Evolutionary conservation across 1,140 invertebrate species (phyloP), one percentile per base, ranked within the genome.

Genomic region (Rhagoletis pomonella): DNA sequence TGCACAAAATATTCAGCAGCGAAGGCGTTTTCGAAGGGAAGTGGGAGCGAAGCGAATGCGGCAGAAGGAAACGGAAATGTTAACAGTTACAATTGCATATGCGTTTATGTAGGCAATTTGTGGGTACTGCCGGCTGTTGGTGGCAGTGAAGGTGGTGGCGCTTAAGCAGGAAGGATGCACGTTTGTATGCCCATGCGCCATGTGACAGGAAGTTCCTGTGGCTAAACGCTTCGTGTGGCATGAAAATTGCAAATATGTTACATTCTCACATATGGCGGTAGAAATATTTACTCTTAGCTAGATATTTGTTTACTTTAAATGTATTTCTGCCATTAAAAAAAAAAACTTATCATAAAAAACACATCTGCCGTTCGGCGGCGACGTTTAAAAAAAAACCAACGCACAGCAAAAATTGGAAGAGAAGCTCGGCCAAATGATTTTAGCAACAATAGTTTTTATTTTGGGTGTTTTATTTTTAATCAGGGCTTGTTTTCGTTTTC

Each of bases 51-150:
- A n/a, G 73, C 7, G 73, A 55, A 19, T 5, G 47, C 19, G 47
- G 73, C 4, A 39, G 39, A 81, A 81, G 73, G 73, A 81, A 81
- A 81, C 73, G 73, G 73, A 81, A 55, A 55, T 81, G 47, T 55
- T 81, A 81, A 81, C 73, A 81, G 73, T 81, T 81, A 81, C 73
- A 55, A 81, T 81, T 50, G 50, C 73, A 50, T 81, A 81, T 81
- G 47, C 47, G n/a, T 81, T 81, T 55, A 81, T 55, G 73, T 81
- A n/a, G 47, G 73, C 44, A 55, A 55, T 55, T 81, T 58, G 19
- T 81, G 47, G n/a, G 29, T 29, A 29, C 0, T 29, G 29, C 29
- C 29, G 29, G 29, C 29, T 29, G 14, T 81, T 55, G 47, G 7
- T n/a, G 44, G 4, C 6, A 7, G 50, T 81, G 3, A 47, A n/a